A percentile compares a stretch with the other conserved stretches of the same genome.
Evolutionary conservation across 2,888 invertebrate species (phyloP).

Genomic region (Melanotus villosus): DNA sequence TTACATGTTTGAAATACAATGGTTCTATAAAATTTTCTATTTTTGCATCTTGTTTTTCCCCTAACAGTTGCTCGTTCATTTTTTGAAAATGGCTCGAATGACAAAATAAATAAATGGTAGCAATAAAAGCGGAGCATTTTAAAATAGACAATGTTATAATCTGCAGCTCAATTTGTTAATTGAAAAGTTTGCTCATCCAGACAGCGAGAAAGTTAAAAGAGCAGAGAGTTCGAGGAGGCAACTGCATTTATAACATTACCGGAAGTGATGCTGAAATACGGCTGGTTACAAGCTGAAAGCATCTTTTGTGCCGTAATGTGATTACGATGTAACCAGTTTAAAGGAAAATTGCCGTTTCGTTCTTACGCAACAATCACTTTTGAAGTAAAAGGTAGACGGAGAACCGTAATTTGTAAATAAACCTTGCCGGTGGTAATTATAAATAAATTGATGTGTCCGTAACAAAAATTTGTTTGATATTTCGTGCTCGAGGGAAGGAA

Average conservation of each 20-base stretch:
- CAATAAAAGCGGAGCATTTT: not conserved
- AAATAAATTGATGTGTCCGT: too few species aligned
- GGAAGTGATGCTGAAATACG: conserved; percentile 36
- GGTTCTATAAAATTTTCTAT: too few species aligned
- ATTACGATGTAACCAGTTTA: conserved; percentile 35
- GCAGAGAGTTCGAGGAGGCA: conserved; percentile 11
- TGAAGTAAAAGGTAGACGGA: too few species aligned
- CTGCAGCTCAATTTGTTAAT: conserved; percentile 29
- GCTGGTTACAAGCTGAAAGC: conserved; percentile 32
- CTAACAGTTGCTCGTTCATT: too few species aligned
- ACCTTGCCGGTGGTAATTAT: too few species aligned
- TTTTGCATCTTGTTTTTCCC: too few species aligned
- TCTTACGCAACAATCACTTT: conserved; percentile 10
- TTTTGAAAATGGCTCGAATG: too few species aligned
- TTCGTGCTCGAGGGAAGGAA: too few species aligned
- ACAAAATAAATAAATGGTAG: too few species aligned
- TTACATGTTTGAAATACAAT: too few species aligned
- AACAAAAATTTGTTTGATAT: too few species aligned
- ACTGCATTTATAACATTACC: conserved; percentile 31
- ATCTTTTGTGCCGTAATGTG: conserved; percentile 36
- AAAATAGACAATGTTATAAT: conserved; percentile 8
- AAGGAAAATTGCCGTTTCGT: conserved; percentile 19
- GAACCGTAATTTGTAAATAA: too few species aligned
- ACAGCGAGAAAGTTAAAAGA: conserved; percentile 22
- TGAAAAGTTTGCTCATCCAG: conserved; percentile 31